Percentiles rank a stretch among this genome's conserved stretches.
Conservation (phyloP, 2,797 vertebrate species). For the Onychomys leucogaster region DNA sequence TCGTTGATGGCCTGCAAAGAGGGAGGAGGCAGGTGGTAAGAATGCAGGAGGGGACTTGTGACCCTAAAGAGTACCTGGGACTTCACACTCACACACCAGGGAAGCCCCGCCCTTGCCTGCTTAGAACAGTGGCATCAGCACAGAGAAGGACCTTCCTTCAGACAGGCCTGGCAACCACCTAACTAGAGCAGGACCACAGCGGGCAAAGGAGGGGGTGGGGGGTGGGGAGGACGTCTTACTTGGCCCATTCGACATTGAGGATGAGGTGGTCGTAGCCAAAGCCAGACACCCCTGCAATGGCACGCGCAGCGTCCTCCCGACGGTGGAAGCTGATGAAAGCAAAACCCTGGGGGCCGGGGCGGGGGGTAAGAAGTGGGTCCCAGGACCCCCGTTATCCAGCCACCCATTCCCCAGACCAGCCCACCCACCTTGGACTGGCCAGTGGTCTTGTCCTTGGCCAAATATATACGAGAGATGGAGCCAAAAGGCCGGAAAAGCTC, state of each 20-base stretch:
- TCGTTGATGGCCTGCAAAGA: conserved; percentile 86
- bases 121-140: not conserved
- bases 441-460: conserved; percentile 98
- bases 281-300: conserved; percentile 96
- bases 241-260: conserved; percentile 99
- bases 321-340: conserved; percentile 99
- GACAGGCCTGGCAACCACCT: not conserved
- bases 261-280: conserved; percentile 98
- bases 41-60: not conserved
- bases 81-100: not conserved
- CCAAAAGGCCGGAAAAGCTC: conserved; percentile 99
- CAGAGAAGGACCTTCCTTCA: not conserved
- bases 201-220: not conserved
- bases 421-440: conserved; percentile 96
- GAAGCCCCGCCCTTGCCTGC: not conserved
- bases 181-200: not conserved
- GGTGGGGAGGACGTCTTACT: conserved; percentile 89
- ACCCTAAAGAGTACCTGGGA: not conserved
- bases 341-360: conserved; percentile 90
- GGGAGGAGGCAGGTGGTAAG: not conserved
- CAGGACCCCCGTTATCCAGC: accelerated
- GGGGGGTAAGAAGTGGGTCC: accelerated
- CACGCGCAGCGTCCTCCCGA: conserved; percentile 95
- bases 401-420: accelerated
- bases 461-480: conserved; percentile 97